These are phyloP conservation scores for Hydrophis major DNA, from an alignment of 2,797 vertebrate species.

Conservation along the genomic window DNA sequence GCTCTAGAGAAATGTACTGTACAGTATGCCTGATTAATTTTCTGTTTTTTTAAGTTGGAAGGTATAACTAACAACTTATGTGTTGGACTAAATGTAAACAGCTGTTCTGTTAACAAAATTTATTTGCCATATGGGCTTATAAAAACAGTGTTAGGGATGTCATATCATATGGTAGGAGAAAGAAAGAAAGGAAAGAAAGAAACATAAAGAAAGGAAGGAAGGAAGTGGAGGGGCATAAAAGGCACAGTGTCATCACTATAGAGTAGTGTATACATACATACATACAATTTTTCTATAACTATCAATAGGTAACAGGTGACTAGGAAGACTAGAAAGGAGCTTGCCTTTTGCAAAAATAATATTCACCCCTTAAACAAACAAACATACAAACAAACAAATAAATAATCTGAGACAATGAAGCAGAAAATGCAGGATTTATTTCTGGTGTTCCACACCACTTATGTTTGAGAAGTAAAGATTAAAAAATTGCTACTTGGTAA, in stretches of 20 bases:
- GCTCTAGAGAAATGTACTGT: background rate
- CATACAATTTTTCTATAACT: background rate
- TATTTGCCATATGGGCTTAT: constrained; percentile 25
- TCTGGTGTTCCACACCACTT: background rate
- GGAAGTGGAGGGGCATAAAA: background rate
- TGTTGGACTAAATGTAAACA: constrained; percentile 27
- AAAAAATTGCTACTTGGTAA: background rate
- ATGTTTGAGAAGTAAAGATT: background rate
- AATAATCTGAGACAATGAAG: background rate
- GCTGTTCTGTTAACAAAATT: constrained; percentile 45
- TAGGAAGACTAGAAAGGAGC: background rate
- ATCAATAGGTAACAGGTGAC: background rate
- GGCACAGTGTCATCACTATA: background rate
- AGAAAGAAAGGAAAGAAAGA: background rate
- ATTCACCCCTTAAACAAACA: too few species aligned
- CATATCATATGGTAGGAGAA: background rate
- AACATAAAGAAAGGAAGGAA: accelerated
- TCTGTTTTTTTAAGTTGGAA: constrained; percentile 32
- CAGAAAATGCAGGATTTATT: background rate
- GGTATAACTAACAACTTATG: constrained; percentile 35
- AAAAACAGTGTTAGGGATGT: background rate
- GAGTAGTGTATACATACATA: background rate
- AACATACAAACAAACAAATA: too few species aligned
- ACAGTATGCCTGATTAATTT: background rate
- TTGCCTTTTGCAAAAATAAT: background rate